Percentiles rank a stretch among this genome's conserved stretches.
Evolutionary conservation across 2,888 invertebrate species (phyloP).

Genomic region (Selenia dentaria): DNA sequence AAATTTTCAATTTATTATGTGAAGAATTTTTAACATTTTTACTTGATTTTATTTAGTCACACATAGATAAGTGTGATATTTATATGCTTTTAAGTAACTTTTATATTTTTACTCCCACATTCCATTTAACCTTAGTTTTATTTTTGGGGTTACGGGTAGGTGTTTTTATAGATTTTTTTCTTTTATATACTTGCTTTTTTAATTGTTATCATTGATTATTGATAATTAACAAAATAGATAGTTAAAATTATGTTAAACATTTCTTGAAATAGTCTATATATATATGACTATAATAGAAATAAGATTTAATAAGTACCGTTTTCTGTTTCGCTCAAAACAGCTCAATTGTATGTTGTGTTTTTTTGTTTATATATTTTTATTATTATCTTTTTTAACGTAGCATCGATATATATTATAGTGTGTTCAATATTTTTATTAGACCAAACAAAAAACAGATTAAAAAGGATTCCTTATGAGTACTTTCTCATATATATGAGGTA

Average conservation of each 20-base stretch:
- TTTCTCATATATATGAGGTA: too few species aligned
- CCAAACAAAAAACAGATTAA: too few species aligned
- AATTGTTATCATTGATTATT: too few species aligned
- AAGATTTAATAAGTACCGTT: background rate
- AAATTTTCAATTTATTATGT: too few species aligned
- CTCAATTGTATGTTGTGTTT: constrained; percentile 37
- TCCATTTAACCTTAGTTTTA: constrained; percentile 22
- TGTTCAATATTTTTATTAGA: too few species aligned
- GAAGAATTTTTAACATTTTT: too few species aligned
- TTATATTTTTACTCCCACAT: constrained; percentile 25
- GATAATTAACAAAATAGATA: background rate
- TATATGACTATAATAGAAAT: constrained; percentile 6
- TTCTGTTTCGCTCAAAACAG: constrained; percentile 43
- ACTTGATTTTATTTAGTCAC: too few species aligned
- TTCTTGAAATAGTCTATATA: constrained; percentile 26
- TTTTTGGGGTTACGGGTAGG: constrained; percentile 17
- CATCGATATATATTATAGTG: too few species aligned
- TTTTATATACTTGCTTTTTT: constrained; percentile 3
- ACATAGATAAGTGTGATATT: too few species aligned
- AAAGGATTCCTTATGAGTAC: too few species aligned
- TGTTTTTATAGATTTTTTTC: constrained; percentile 12
- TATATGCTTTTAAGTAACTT: constrained; percentile 10
- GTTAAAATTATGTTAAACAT: constrained; percentile 36
- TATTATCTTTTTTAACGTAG: too few species aligned
- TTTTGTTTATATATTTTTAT: too few species aligned